Percentiles rank a stretch among this genome's conserved stretches.
phyloP scores from a whole-genome alignment of 2,888 invertebrate species.

The Athalia rosae region DNA sequence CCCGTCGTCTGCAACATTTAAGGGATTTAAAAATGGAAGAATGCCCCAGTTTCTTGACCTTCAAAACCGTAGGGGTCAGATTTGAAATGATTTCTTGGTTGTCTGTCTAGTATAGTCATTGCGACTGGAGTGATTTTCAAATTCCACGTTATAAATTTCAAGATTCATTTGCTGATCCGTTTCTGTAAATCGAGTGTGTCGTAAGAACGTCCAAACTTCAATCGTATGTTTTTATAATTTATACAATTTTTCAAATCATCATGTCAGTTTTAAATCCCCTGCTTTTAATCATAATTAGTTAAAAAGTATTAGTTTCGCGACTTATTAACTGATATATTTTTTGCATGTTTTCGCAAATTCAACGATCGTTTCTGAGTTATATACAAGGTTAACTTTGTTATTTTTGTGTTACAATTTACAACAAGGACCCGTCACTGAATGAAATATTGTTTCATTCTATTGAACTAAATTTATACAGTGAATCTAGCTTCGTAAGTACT shows the following conservation, averaged over 20 bases:
- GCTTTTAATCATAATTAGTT: constrained; percentile 13
- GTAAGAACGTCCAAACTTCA: constrained; percentile 28
- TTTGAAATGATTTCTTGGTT: constrained; percentile 52
- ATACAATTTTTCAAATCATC: constrained; percentile 19
- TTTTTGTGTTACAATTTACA: too few relatives aligned
- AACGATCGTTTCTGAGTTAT: not conserved
- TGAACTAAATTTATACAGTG: too few relatives aligned
- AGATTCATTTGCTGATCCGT: constrained; percentile 8
- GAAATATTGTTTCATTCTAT: too few relatives aligned
- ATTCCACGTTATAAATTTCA: constrained; percentile 5
- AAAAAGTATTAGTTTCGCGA: not conserved
- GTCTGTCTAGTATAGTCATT: constrained; percentile 23
- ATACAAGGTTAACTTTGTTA: not conserved
- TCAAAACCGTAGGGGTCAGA: constrained; percentile 65
- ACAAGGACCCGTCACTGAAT: too few relatives aligned
- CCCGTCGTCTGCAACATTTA: constrained; percentile 44
- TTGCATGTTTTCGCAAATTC: constrained; percentile 2
- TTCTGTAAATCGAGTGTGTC: constrained; percentile 25
- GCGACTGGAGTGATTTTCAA: constrained; percentile 3
- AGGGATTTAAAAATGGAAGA: constrained; percentile 37
- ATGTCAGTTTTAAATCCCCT: constrained; percentile 2
- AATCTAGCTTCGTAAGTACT: too few relatives aligned
- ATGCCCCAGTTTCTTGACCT: constrained; percentile 60
- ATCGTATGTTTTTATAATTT: constrained; percentile 39
- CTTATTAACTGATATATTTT: not conserved